phyloP scores from a whole-genome alignment of 2,113 vertebrate species.

The Spea bombifrons region DNA sequence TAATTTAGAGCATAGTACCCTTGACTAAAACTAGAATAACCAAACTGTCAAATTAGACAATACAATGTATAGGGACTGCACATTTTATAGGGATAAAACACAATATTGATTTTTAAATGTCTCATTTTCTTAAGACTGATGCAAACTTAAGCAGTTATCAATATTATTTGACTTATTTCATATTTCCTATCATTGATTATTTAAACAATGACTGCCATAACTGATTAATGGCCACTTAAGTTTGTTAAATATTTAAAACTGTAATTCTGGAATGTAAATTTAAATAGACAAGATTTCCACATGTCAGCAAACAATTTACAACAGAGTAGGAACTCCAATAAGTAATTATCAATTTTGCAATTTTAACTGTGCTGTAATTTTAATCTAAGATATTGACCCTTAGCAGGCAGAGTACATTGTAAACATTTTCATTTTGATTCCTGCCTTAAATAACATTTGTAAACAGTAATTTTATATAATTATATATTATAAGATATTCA shows the following conservation, averaged over 20 bases:
- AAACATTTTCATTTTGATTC: too few relatives aligned
- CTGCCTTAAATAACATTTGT: too few relatives aligned
- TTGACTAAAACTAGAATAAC: too few relatives aligned
- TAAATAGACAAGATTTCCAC: not conserved
- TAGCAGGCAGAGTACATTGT: too few relatives aligned
- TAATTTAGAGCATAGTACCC: too few relatives aligned
- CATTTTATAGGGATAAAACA: conserved; percentile 70
- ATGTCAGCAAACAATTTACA: too few relatives aligned
- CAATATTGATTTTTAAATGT: conserved; percentile 75
- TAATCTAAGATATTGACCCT: too few relatives aligned
- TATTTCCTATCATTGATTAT: conserved; percentile 75
- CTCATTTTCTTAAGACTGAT: conserved; percentile 79
- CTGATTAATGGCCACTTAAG: conserved; percentile 79
- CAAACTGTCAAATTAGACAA: conserved; percentile 61
- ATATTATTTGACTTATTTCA: conserved; percentile 82
- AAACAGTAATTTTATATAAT: too few relatives aligned
- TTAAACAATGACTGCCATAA: conserved; percentile 78
- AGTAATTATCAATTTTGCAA: too few relatives aligned
- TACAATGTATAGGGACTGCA: conserved; percentile 69
- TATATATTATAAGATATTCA: too few relatives aligned
- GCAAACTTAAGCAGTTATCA: conserved; percentile 67
- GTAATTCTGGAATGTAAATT: conserved; percentile 53
- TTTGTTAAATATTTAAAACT: conserved; percentile 77
- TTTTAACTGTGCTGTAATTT: too few relatives aligned
- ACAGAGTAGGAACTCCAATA: too few relatives aligned